Base-by-base conservation (phyloP, 2,888 invertebrate species). In the Dioctria rufipes region DNA sequence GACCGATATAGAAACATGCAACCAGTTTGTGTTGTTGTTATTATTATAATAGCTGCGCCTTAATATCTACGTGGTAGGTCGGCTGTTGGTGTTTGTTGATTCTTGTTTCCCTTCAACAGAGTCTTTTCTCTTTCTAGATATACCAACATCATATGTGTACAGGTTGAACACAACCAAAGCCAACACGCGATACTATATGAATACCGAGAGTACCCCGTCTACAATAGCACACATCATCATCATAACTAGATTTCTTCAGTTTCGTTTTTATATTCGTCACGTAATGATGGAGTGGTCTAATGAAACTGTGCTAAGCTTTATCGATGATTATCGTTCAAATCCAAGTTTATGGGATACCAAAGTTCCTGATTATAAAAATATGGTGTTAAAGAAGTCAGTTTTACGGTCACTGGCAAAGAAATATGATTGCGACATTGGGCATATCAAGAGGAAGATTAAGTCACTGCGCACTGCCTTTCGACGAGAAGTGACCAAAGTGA, bases 401-500 rank as follows among this genome's bases (percentile, higher is more conserved):
- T 25, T 77, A 58, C 61, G 46, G 40, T 25, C 13, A 37, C 49
- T 77, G n/a, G 77, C 77, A 43, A 37, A 61, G 3, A 63, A 77
- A 39, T 77, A 77, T 40, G 46, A 42, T 9, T 77, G 77, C 49
- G 61, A 61, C 39, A 49, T 77, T 5, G 77, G 49, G 5, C 63
- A 63, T 46, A 63, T 77, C 8, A 77, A 77, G 49, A 25, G 63
- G 77, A 77, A 77, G 11, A 77, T 77, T 11, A 77, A 77, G 77
- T 77, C 77, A 13, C 39, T 77, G 77, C 77, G 77, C 46, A 77
- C 77, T 6, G 61, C 77, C n/a, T 77, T 77, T 49, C 39, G 77
- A 11, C 77, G 77, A n/a, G 77, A 77, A 58, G 61, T 63, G 37
- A 63, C 46, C 39, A 77, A 77, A 49, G 42, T 77, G 61, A 43